Conservation (phyloP, 2,797 vertebrate species). For the Myripristis murdjan region DNA sequence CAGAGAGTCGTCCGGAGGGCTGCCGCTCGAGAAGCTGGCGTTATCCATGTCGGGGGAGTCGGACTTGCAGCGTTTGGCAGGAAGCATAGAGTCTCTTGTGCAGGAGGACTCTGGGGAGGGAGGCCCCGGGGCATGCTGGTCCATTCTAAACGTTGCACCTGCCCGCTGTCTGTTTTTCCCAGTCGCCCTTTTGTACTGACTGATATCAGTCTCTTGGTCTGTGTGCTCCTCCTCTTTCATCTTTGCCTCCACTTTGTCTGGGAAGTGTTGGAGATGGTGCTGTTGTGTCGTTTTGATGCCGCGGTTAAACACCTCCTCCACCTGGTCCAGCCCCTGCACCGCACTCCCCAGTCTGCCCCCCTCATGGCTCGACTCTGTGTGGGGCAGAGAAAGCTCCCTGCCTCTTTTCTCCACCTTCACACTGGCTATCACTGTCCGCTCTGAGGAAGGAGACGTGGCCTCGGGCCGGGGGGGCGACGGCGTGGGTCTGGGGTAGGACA, state of each 20-base stretch:
- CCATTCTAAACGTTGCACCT: slow-evolving; percentile 82
- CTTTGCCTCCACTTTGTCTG: slow-evolving; percentile 68
- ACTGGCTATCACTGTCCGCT: slow-evolving; percentile 87
- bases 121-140: slow-evolving; percentile 86
- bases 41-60: slow-evolving; percentile 95
- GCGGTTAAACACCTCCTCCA: slow-evolving; percentile 90
- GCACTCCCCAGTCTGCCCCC: slow-evolving; percentile 55
- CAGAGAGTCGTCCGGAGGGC: slow-evolving; percentile 93
- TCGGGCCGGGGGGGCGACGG: slow-evolving; percentile 70
- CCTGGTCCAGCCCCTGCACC: slow-evolving; percentile 85
- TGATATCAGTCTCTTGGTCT: slow-evolving; percentile 65
- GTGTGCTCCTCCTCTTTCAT: slow-evolving; percentile 56
- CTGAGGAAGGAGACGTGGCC: slow-evolving; percentile 70
- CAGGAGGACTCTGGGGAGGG: slow-evolving; percentile 83
- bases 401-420: slow-evolving; percentile 86
- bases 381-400: slow-evolving; percentile 62
- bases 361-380: slow-evolving; percentile 62
- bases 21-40: slow-evolving; percentile 96
- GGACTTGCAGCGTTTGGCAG: slow-evolving; percentile 92
- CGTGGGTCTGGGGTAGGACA: slow-evolving; percentile 70
- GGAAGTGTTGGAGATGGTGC: slow-evolving; percentile 72
- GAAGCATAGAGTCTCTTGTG: slow-evolving; percentile 88
- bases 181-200: slow-evolving; percentile 75
- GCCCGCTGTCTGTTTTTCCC: slow-evolving; percentile 82
- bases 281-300: slow-evolving; percentile 87